Evolutionary conservation across 92 coral and sea anemone species (phyloP), one percentile per base, ranked within the genome.

Genomic region (Hydrozoanthus gracilis): DNA sequence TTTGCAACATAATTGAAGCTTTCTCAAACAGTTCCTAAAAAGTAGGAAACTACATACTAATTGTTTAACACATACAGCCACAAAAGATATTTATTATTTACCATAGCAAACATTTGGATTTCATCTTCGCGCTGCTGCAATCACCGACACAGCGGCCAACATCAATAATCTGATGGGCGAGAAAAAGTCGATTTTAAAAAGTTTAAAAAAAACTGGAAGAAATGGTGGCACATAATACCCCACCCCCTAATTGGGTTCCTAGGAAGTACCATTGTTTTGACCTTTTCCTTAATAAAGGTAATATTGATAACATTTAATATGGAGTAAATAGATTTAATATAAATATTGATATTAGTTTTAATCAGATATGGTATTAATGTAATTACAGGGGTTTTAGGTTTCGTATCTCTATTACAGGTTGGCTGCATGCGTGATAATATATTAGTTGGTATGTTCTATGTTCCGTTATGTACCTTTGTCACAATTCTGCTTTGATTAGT

Each of bases 131-230:
- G 7, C 15, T 17, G 45, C 45, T 48, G 27, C 85, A 80, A 6
- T 67, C 74, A 4, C 85, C 85, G 6, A 9, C 74, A 64, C 85
- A 80, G 7, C 74, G 85, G 16, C 85, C 85, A 65, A 80, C 56
- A 56, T 80, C 85, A 51, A 80, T 48, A 46, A 49, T 74, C 85
- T 80, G 47, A 12, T 13, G 35, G 8, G 7, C 8, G 44, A 18
- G 20, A 12, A 12, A 17, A 56, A 55, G 8, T 51, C 46, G 39
- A 27, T 7, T 14, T 7, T 5, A 45, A 72, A 13, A 48, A 61
- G 49, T 46, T 16, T 79, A 58, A 18, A 13, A n/a, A 47, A 8
- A 15, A 17, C 17, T 7, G 9, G 18, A 17, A 72, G 16, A 27
- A 27, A 27, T n/a, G n/a, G n/a, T n/a, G n/a, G n/a, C n/a, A n/a